phyloP scores from a whole-genome alignment of 1,140 invertebrate species.

The Drosophila hydei region DNA sequence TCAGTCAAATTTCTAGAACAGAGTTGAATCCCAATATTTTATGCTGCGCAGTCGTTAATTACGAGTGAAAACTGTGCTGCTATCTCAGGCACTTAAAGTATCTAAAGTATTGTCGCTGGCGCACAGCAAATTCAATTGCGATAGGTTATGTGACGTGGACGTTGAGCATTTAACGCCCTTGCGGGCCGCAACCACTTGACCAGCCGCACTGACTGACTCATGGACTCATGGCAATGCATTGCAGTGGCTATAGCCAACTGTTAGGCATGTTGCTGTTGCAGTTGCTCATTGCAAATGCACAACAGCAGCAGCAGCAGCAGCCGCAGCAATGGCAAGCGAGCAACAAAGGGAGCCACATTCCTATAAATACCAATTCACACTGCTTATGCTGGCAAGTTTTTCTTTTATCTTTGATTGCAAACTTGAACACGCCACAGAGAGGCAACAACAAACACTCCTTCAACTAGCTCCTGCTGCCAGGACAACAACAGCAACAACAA shows the following conservation, averaged over 20 bases:
- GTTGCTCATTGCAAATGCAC: slow-evolving; percentile 68
- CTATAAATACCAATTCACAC: slow-evolving; percentile 80
- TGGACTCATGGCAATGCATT: slow-evolving; percentile 2
- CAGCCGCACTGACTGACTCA: slow-evolving; percentile 36
- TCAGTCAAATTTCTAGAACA: too few species aligned
- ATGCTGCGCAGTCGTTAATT: slow-evolving; percentile 7
- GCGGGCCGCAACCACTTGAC: slow-evolving; percentile 14
- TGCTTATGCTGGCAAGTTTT: slow-evolving; percentile 64
- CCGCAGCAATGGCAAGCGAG: slow-evolving; percentile 38
- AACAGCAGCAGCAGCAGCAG: slow-evolving; percentile 29
- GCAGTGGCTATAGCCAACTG: too few species aligned
- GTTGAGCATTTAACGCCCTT: slow-evolving; percentile 15
- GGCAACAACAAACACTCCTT: slow-evolving; percentile 37
- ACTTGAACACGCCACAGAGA: slow-evolving; percentile 54
- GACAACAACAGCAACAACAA: slow-evolving; percentile 19
- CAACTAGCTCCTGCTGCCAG: slow-evolving; percentile 24
- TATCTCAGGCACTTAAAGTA: neutral
- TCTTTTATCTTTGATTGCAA: slow-evolving; percentile 78
- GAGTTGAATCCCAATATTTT: too few species aligned
- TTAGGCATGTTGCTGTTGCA: neutral
- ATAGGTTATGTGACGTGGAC: slow-evolving; percentile 8
- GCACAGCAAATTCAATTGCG: slow-evolving; percentile 10
- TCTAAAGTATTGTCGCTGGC: neutral
- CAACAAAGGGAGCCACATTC: slow-evolving; percentile 60
- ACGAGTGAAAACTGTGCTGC: neutral